A percentile compares a stretch with the other conserved stretches of the same genome.
phyloP scores from a whole-genome alignment of 2,888 invertebrate species.

The Ormyrus nitidulus region DNA sequence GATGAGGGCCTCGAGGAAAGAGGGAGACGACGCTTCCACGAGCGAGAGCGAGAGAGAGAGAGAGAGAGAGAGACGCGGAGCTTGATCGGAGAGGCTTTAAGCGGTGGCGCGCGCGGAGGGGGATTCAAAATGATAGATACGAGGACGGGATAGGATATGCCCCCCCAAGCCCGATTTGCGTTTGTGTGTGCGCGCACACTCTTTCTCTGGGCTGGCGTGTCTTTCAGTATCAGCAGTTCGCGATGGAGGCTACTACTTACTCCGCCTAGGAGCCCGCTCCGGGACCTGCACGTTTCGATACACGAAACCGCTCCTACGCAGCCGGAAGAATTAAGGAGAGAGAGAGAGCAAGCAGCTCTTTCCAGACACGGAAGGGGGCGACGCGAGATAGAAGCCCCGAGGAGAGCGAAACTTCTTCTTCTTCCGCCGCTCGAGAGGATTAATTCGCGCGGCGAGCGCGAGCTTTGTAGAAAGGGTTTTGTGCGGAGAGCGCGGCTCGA shows the following conservation, averaged over 20 bases:
- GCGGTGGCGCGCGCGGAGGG: conserved; percentile 62
- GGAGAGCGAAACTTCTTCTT: conserved; percentile 1
- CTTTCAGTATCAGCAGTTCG: conserved; percentile 71
- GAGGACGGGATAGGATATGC: conserved; percentile 71
- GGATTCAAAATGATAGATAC: conserved; percentile 74
- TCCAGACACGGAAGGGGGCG: not conserved
- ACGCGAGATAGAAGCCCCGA: conserved; percentile 12
- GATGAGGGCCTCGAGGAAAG: conserved; percentile 65
- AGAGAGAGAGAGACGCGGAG: conserved; percentile 2
- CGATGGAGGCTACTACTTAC: conserved; percentile 66
- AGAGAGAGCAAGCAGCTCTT: not conserved
- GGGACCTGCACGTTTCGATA: no score
- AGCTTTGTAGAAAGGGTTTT: no score
- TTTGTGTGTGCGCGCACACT: conserved; percentile 57
- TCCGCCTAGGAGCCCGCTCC: conserved; percentile 27
- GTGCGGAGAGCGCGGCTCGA: no score
- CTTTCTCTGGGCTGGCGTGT: conserved; percentile 45
- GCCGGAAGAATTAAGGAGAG: not conserved
- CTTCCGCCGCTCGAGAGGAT: no score
- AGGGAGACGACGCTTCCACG: conserved; percentile 57
- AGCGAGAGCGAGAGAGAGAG: conserved; percentile 55
- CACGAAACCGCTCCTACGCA: not conserved
- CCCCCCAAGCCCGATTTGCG: conserved; percentile 43
- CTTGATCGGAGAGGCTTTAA: conserved; percentile 58
- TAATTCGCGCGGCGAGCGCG: no score